A percentile compares a stretch with the other conserved stretches of the same genome.
These are phyloP conservation scores for Tetraodon nigroviridis DNA, from an alignment of 2,113 vertebrate genomes.

Conservation along the genomic window DNA sequence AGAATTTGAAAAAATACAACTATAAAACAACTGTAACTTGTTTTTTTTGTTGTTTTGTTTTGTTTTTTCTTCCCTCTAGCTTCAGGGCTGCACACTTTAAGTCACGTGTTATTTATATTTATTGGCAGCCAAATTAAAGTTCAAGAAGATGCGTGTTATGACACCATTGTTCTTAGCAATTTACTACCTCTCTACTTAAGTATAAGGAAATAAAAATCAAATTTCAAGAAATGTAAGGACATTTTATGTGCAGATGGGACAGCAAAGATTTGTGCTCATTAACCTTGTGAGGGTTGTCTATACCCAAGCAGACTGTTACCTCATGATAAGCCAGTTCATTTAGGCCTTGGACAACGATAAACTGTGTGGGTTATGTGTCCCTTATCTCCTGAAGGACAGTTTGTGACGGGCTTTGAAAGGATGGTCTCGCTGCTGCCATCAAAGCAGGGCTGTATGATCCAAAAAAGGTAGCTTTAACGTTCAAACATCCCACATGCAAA, in stretches of 20 bases:
- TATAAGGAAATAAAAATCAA: too few species aligned
- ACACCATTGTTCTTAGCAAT: too few species aligned
- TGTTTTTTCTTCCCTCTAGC: too few species aligned
- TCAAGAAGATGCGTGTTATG: too few species aligned
- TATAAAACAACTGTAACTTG: too few species aligned
- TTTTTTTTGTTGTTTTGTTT: too few species aligned
- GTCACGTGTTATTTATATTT: too few species aligned
- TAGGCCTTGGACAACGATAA: conserved; percentile 63
- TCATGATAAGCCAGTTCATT: conserved; percentile 57
- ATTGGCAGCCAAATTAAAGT: too few species aligned
- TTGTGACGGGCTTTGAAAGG: conserved; percentile 48
- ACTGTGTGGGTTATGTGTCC: conserved; percentile 26
- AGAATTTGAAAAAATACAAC: too few species aligned
- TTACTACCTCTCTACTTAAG: too few species aligned
- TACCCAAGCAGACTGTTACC: conserved; percentile 31
- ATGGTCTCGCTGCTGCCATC: conserved; percentile 39
- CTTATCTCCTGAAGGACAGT: conserved; percentile 79
- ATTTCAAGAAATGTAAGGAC: background rate
- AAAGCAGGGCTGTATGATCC: conserved; percentile 26
- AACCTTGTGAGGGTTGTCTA: conserved; percentile 48
- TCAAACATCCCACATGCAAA: too few species aligned
- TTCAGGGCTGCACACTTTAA: too few species aligned
- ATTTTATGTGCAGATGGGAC: conserved; percentile 27
- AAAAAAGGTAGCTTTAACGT: background rate
- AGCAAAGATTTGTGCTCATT: conserved; percentile 20